Percentiles rank a stretch among this genome's conserved stretches.
Evolutionary conservation across 2,888 invertebrate species (phyloP).

Genomic region (Celastrina argiolus): DNA sequence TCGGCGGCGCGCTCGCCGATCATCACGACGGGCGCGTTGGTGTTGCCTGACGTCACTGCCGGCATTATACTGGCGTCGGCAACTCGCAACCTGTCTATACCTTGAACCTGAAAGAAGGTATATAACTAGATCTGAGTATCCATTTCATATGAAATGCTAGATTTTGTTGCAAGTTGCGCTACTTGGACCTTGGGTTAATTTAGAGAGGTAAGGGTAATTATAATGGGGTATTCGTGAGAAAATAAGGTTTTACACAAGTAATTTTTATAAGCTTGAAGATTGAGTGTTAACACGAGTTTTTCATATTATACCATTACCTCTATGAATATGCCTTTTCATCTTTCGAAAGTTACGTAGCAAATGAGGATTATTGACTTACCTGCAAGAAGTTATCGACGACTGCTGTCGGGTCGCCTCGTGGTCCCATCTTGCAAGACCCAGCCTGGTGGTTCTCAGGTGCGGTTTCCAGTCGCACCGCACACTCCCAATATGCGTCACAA

Average conservation of each 20-base stretch:
- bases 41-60: conserved; percentile 80
- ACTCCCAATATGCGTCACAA: conserved; percentile 87
- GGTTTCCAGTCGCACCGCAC: conserved; percentile 85
- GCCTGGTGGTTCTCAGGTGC: conserved; percentile 91
- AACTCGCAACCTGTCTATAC: conserved; percentile 81
- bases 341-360: conserved; percentile 16
- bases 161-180: no score
- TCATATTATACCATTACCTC: no score
- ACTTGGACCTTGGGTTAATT: no score
- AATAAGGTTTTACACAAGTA: no score
- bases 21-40: conserved; percentile 84
- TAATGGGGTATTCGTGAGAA: no score
- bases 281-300: no score
- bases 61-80: conserved; percentile 86
- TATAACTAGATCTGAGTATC: background rate
- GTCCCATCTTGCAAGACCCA: conserved; percentile 91
- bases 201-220: no score
- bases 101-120: conserved; percentile 73
- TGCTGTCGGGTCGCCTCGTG: conserved; percentile 81
- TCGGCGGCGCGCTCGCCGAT: conserved; percentile 82
- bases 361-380: conserved; percentile 40
- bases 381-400: conserved; percentile 85
- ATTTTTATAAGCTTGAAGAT: no score
- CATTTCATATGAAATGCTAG: no score
- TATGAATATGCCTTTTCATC: no score